phyloP scores from a whole-genome alignment of 2,888 invertebrate species.

The Oscheius sp. region DNA sequence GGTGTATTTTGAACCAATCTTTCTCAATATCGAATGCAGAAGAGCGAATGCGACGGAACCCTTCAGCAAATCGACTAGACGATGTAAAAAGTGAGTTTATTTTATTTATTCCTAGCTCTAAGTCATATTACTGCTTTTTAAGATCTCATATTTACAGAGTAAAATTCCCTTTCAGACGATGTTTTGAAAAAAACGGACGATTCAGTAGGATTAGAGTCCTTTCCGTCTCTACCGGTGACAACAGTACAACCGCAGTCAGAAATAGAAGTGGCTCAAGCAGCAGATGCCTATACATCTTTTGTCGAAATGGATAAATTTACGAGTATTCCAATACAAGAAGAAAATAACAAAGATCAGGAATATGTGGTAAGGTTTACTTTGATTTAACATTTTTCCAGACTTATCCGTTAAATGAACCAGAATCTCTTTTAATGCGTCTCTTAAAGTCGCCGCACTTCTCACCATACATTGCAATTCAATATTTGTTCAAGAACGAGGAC shows the following conservation, averaged over 20 bases:
- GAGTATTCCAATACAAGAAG: slow-evolving; percentile 24
- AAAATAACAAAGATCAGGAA: slow-evolving; percentile 17
- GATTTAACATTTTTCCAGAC: not conserved
- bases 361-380: slow-evolving; percentile 3
- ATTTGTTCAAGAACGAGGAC: slow-evolving; percentile 96
- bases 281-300: slow-evolving; percentile 22
- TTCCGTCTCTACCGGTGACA: slow-evolving; percentile 21
- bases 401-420: slow-evolving; percentile 41
- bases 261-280: not conserved
- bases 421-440: slow-evolving; percentile 80
- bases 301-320: slow-evolving; percentile 23
- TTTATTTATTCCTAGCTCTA: too few relatives aligned
- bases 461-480: slow-evolving; percentile 97
- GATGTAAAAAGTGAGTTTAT: not conserved
- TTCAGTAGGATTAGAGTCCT: not conserved
- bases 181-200: not conserved
- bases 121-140: too few relatives aligned
- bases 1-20: slow-evolving; percentile 24
- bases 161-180: not conserved
- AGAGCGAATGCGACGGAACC: slow-evolving; percentile 9
- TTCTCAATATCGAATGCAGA: slow-evolving; percentile 27
- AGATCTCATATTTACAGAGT: not conserved
- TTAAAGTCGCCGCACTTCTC: slow-evolving; percentile 97
- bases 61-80: not conserved
- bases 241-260: slow-evolving; percentile 14